These are phyloP conservation scores for Benthosema pterotum DNA, from an alignment of 2,797 vertebrate genomes.

Conservation along the genomic window DNA sequence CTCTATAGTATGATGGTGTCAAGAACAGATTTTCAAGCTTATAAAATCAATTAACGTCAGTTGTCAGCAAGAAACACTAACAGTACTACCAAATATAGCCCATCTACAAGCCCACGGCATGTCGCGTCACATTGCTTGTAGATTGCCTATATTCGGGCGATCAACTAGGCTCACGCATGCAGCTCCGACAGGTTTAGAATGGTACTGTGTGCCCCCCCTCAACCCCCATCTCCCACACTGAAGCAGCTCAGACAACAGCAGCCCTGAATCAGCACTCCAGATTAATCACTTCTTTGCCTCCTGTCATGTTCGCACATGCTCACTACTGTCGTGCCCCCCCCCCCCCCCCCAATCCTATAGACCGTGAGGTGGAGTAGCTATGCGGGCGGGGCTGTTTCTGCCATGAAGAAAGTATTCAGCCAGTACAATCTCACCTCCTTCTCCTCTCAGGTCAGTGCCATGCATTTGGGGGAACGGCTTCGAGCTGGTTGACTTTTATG, in stretches of 20 bases:
- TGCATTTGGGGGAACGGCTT: slow-evolving; percentile 18
- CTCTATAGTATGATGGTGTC: too few species aligned
- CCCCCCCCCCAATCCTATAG: slow-evolving; percentile 64
- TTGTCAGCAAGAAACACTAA: too few species aligned
- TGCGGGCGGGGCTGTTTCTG: slow-evolving; percentile 77
- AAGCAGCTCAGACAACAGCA: slow-evolving; percentile 58
- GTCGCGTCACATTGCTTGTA: too few species aligned
- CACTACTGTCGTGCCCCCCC: slow-evolving; percentile 18
- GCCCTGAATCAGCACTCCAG: slow-evolving; percentile 75
- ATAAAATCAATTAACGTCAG: too few species aligned
- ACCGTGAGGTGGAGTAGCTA: slow-evolving; percentile 81
- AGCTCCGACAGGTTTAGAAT: slow-evolving; percentile 53
- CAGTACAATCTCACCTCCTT: slow-evolving; percentile 81
- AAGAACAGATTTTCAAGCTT: too few species aligned
- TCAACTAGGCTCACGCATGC: too few species aligned
- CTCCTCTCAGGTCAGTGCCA: slow-evolving; percentile 81
- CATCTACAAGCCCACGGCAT: too few species aligned
- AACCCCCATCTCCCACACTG: slow-evolving; percentile 32
- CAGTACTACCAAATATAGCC: too few species aligned
- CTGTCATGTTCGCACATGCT: slow-evolving; percentile 58
- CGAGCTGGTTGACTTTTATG: slow-evolving; percentile 39
- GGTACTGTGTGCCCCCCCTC: slow-evolving; percentile 5
- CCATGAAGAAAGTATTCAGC: slow-evolving; percentile 85
- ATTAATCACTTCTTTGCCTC: slow-evolving; percentile 70
- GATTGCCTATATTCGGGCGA: too few species aligned